Conservation (phyloP, 2,797 vertebrate genomes). For the Hippocampus kuda region DNA sequence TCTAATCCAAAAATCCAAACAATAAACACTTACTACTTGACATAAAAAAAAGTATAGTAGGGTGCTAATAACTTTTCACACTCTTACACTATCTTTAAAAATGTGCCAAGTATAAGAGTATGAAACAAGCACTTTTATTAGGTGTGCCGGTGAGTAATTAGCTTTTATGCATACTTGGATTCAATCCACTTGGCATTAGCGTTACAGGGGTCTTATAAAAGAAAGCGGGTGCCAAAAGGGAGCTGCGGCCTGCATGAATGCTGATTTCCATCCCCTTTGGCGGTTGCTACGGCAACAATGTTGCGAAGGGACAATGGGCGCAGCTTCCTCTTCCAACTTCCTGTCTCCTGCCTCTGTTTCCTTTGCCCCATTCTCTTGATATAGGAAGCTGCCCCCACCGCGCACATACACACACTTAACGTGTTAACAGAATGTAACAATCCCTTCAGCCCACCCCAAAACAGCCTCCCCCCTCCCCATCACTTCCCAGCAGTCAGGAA, state of each 20-base stretch:
- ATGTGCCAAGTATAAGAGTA: neutral
- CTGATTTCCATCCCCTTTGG: conserved; percentile 49
- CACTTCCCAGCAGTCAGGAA: conserved; percentile 75
- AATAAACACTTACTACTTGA: neutral
- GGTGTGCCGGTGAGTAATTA: neutral
- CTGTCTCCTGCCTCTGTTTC: conserved; percentile 83
- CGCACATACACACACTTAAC: conserved; percentile 6
- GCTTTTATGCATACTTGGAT: conserved; percentile 1
- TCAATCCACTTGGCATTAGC: conserved; percentile 9
- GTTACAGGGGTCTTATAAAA: conserved; percentile 34
- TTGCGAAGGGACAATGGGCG: conserved; percentile 78
- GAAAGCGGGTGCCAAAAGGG: conserved; percentile 18
- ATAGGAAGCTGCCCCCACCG: conserved; percentile 69
- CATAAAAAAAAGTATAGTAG: too few relatives aligned
- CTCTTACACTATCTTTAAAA: neutral
- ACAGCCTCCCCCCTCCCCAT: conserved; percentile 36
- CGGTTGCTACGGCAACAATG: conserved; percentile 67
- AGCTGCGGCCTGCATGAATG: conserved; percentile 33
- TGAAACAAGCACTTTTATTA: neutral
- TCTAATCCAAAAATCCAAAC: neutral
- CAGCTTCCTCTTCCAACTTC: conserved; percentile 85
- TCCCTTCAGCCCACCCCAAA: conserved; percentile 6
- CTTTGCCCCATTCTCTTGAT: conserved; percentile 76
- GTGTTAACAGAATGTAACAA: conserved; percentile 8
- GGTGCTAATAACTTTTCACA: neutral